These are phyloP conservation scores for Crypturellus undulatus DNA, from an alignment of 2,113 vertebrate genomes.

Conservation along the genomic window DNA sequence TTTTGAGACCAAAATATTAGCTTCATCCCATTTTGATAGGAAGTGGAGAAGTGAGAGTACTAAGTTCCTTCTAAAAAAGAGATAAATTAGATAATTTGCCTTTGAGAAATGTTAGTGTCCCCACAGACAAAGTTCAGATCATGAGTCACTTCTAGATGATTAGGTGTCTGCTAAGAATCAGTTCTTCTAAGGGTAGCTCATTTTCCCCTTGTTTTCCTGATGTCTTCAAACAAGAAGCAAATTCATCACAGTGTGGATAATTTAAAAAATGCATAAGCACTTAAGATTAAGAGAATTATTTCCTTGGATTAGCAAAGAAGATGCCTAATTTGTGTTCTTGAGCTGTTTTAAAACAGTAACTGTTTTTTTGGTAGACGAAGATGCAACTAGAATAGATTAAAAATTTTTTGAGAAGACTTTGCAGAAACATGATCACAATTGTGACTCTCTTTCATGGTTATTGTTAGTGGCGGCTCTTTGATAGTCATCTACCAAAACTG, in stretches of 20 bases:
- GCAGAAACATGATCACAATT: background rate
- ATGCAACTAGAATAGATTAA: background rate
- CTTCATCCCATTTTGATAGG: too few species aligned
- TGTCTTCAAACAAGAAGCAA: background rate
- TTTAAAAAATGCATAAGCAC: background rate
- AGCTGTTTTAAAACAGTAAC: background rate
- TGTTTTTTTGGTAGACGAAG: background rate
- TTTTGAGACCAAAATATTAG: too few species aligned
- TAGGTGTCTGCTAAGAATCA: background rate
- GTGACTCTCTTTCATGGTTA: background rate
- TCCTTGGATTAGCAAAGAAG: background rate
- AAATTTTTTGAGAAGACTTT: background rate
- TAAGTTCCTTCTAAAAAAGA: too few species aligned
- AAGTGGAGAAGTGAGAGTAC: too few species aligned
- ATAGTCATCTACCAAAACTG: background rate
- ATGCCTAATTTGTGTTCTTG: background rate
- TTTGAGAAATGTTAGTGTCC: background rate
- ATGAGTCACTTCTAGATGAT: background rate
- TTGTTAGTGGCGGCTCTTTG: background rate
- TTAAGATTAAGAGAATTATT: background rate
- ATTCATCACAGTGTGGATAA: background rate
- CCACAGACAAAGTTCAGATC: rapidly evolving
- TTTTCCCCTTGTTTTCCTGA: background rate
- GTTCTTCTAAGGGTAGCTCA: background rate
- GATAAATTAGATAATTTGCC: background rate